phyloP scores from a whole-genome alignment of 92 coral and sea anemone genomes.

The Palythoa grandiflora region DNA sequence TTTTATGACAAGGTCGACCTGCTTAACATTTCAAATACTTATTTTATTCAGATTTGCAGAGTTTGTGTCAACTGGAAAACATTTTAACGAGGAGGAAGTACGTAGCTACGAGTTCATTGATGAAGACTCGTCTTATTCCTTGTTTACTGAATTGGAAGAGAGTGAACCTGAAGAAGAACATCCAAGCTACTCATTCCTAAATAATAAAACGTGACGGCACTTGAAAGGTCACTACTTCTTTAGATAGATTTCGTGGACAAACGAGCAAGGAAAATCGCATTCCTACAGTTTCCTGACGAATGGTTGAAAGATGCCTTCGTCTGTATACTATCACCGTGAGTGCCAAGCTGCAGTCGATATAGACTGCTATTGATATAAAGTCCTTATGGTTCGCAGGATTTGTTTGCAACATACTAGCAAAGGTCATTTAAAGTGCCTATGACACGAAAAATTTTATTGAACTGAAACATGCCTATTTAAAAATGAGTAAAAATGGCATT shows the following conservation, averaged over 20 bases:
- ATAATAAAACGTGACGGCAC: slow-evolving; percentile 5
- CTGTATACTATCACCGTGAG: too few species aligned
- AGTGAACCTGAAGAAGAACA: slow-evolving; percentile 34
- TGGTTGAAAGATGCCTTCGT: not conserved
- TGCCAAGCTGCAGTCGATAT: too few species aligned
- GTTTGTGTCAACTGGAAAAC: slow-evolving; percentile 84
- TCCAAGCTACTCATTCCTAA: not conserved
- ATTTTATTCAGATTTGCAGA: slow-evolving; percentile 81
- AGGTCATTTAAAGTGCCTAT: too few species aligned
- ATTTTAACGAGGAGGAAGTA: slow-evolving; percentile 79
- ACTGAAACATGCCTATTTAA: too few species aligned
- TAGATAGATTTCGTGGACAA: too few species aligned
- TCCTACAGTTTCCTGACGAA: not conserved
- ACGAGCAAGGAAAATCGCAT: not conserved
- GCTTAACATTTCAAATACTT: not conserved
- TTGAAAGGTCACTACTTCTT: not conserved
- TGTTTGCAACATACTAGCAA: too few species aligned
- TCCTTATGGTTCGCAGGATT: too few species aligned
- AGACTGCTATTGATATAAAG: too few species aligned
- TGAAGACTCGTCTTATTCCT: slow-evolving; percentile 39
- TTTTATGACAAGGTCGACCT: too few species aligned
- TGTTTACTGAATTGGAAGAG: slow-evolving; percentile 37
- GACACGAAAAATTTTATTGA: too few species aligned
- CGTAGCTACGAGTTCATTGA: slow-evolving; percentile 57
- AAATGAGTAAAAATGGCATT: too few species aligned